phyloP scores from a whole-genome alignment of 2,888 invertebrate species.

The Pardosa pseudoannulata region DNA sequence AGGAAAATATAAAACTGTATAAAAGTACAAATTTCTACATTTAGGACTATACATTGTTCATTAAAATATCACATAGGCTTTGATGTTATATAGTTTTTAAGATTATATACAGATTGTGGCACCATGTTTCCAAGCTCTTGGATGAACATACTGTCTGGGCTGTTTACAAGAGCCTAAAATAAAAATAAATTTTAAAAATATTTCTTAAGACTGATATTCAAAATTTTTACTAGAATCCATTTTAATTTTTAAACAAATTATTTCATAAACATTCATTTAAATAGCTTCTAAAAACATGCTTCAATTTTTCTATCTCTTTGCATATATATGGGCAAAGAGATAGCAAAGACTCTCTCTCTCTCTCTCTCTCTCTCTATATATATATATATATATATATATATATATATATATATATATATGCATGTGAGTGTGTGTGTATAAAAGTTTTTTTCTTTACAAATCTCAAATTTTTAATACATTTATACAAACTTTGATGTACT shows the following conservation, averaged over 20 bases:
- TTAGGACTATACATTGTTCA: not conserved
- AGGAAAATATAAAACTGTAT: not conserved
- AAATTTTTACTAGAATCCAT: not conserved
- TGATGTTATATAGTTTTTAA: constrained; percentile 27
- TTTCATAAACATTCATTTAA: not conserved
- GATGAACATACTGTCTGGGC: constrained; percentile 51
- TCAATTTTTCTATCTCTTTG: not conserved
- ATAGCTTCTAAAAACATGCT: not conserved
- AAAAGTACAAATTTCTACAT: not conserved
- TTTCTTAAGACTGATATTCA: not conserved
- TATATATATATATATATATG: too few relatives aligned
- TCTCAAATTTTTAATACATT: too few relatives aligned
- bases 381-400: too few relatives aligned
- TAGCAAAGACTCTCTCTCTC: not conserved
- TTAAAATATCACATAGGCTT: constrained; percentile 28
- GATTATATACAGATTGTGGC: constrained; percentile 46
- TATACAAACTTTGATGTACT: too few relatives aligned
- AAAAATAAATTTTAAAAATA: not conserved
- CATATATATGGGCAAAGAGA: not conserved
- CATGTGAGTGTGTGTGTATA: too few relatives aligned
- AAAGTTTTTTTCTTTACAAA: too few relatives aligned
- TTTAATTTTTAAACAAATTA: too few relatives aligned
- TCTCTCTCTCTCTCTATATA: too few relatives aligned
- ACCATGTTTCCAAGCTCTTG: constrained; percentile 40
- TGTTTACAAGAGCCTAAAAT: constrained; percentile 35